These are phyloP conservation scores for Ostrea denselamellosa DNA, from an alignment of 1,140 invertebrate genomes.

Conservation along the genomic window DNA sequence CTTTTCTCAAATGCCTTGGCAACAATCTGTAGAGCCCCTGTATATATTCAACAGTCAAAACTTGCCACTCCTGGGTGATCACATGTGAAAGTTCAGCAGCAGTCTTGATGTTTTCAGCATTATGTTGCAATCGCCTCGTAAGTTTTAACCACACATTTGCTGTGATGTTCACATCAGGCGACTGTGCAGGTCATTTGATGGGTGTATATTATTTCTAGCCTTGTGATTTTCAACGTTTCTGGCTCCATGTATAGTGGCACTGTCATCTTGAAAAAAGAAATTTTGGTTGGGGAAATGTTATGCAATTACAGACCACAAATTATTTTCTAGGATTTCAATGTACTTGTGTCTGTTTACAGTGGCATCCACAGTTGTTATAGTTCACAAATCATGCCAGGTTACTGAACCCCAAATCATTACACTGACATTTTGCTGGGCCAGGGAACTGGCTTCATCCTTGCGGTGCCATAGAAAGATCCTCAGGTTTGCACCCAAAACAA, in stretches of 20 bases:
- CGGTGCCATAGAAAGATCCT: too few relatives aligned
- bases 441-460: too few relatives aligned
- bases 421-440: too few relatives aligned
- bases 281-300: slow-evolving; percentile 38
- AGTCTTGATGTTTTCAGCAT: neutral
- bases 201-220: slow-evolving; percentile 22
- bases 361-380: slow-evolving; percentile 40
- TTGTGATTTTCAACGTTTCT: slow-evolving; percentile 19
- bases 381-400: slow-evolving; percentile 36
- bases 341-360: slow-evolving; percentile 43
- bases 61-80: neutral
- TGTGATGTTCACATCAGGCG: neutral
- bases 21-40: neutral
- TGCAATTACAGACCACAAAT: slow-evolving; percentile 48
- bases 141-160: slow-evolving; percentile 4
- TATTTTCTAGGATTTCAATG: slow-evolving; percentile 44
- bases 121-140: neutral
- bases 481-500: too few relatives aligned
- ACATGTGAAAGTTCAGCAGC: neutral
- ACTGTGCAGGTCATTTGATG: neutral
- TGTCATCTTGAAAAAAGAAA: slow-evolving; percentile 45
- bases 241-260: slow-evolving; percentile 42
- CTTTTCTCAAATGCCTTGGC: slow-evolving; percentile 6
- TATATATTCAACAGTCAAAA: neutral
- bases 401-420: slow-evolving; percentile 48